Evolutionary conservation across 2,797 vertebrate species (phyloP).

Genomic region (Eutrigla gurnardus): DNA sequence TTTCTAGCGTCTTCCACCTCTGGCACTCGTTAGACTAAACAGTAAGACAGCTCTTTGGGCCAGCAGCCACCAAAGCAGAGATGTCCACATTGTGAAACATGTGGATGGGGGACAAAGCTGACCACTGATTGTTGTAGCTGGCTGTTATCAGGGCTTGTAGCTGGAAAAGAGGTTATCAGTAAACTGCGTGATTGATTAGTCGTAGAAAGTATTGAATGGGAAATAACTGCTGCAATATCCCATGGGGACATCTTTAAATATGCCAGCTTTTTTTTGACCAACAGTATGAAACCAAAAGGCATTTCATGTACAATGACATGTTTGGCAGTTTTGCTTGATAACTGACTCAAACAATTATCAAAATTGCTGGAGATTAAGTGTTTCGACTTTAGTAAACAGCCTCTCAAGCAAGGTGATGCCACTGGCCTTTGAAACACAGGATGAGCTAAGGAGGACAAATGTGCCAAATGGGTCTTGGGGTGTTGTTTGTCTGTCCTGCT

Average conservation of each 20-base stretch:
- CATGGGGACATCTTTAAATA: neutral
- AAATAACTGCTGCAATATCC: neutral
- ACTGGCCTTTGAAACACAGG: neutral
- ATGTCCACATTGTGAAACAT: conserved; percentile 52
- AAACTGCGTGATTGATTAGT: neutral
- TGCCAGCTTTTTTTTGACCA: neutral
- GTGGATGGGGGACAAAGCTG: conserved; percentile 44
- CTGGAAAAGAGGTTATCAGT: conserved; percentile 11
- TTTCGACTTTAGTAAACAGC: neutral
- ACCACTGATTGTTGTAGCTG: conserved; percentile 18
- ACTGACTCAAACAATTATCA: neutral
- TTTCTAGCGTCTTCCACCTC: conserved; percentile 32
- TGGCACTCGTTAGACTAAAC: conserved; percentile 46
- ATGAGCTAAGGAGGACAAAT: conserved; percentile 11
- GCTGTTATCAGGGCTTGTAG: conserved; percentile 25
- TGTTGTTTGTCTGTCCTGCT: conserved; percentile 36
- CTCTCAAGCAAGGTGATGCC: conserved; percentile 13
- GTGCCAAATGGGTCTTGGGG: conserved; percentile 23
- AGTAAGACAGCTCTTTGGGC: neutral
- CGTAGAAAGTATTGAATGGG: neutral
- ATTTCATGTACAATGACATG: neutral
- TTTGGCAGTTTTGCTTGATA: neutral
- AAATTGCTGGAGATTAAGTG: neutral
- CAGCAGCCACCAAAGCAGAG: conserved; percentile 7
- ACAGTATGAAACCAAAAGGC: neutral